Evolutionary conservation across 2,113 vertebrate species (phyloP).

Genomic region (Tiliqua scincoides): DNA sequence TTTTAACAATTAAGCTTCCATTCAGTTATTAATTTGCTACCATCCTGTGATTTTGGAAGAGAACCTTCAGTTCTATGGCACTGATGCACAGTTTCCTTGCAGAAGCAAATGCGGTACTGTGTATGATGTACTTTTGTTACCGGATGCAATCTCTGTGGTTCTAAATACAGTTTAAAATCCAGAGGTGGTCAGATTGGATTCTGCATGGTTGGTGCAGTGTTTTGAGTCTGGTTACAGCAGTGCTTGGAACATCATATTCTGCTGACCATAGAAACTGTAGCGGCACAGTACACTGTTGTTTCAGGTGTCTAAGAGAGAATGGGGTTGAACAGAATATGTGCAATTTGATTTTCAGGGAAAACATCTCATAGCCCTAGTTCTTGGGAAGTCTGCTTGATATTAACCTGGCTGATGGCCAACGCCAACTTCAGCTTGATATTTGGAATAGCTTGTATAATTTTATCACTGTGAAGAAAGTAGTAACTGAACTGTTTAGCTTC

Average conservation of each 20-base stretch:
- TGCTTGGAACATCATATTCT: not conserved
- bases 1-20: not conserved
- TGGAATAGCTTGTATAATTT: not conserved
- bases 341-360: not conserved
- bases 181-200: not conserved
- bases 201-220: constrained; percentile 3
- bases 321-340: not conserved
- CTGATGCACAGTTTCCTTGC: not conserved
- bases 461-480: not conserved
- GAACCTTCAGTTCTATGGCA: not conserved
- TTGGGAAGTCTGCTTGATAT: not conserved
- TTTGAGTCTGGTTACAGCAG: not conserved
- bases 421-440: not conserved
- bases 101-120: constrained; percentile 7
- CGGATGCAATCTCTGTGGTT: not conserved
- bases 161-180: constrained; percentile 11
- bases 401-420: not conserved
- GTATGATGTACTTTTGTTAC: accelerated
- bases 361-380: not conserved
- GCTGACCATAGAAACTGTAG: not conserved
- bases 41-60: not conserved
- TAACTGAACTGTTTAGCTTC: not conserved
- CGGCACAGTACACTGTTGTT: not conserved
- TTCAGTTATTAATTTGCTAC: not conserved
- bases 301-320: not conserved